Conservation (phyloP, 2,797 vertebrate genomes). For the Mormyrops boulengeri region DNA sequence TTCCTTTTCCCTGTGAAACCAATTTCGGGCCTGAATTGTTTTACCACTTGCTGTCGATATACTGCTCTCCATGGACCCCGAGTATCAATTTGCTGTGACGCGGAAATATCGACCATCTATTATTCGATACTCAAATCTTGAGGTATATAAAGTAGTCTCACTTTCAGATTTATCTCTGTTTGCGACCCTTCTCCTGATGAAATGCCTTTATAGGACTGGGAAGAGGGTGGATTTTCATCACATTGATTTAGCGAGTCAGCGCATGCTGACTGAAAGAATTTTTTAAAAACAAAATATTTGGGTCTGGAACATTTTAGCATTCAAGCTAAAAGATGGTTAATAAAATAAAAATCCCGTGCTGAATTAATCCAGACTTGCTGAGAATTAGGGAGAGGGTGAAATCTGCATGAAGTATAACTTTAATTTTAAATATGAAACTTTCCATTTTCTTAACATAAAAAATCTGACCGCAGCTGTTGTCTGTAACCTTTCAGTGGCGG, state of each 20-base stretch:
- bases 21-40: constrained; percentile 36
- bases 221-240: too few species aligned
- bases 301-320: background rate
- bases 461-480: background rate
- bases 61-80: constrained; percentile 23
- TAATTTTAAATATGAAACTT: constrained; percentile 2
- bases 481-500: constrained; percentile 21
- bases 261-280: background rate
- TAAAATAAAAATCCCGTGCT: background rate
- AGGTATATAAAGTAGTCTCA: background rate
- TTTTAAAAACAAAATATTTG: background rate
- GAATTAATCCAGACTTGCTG: background rate
- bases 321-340: background rate
- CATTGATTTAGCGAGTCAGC: background rate
- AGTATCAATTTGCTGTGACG: constrained; percentile 31
- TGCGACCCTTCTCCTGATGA: background rate
- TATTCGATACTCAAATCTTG: constrained; percentile 8
- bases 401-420: background rate
- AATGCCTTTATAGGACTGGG: background rate
- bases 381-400: background rate
- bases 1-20: constrained; percentile 34
- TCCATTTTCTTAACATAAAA: background rate
- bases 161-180: background rate
- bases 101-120: constrained; percentile 1
- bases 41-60: constrained; percentile 34